A percentile compares a stretch with the other conserved stretches of the same genome.
phyloP scores from a whole-genome alignment of 2,113 vertebrate genomes.

The Trematomus loennbergii region DNA sequence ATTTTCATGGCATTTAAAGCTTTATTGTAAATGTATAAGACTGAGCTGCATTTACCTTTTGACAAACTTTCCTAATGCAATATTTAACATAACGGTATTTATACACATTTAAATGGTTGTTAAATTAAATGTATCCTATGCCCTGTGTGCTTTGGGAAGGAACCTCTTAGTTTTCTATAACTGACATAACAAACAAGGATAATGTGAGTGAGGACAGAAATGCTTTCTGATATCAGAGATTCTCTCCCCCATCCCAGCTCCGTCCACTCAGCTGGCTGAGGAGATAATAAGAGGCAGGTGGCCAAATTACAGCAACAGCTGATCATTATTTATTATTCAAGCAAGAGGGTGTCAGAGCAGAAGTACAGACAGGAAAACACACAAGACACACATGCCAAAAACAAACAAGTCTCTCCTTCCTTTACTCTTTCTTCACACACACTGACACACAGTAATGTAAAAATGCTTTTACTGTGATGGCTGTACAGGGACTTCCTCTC shows the following conservation, averaged over 20 bases:
- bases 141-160: constrained; percentile 4
- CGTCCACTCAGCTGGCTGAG: constrained; percentile 38
- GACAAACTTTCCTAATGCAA: constrained; percentile 16
- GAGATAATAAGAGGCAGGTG: constrained; percentile 58
- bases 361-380: constrained; percentile 51
- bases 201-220: constrained; percentile 16
- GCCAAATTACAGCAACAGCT: constrained; percentile 63
- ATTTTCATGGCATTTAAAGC: neutral
- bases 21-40: neutral
- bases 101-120: neutral
- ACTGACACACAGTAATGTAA: constrained; percentile 13
- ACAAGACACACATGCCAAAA: constrained; percentile 25
- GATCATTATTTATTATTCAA: constrained; percentile 71
- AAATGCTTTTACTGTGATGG: constrained; percentile 28
- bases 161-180: constrained; percentile 11
- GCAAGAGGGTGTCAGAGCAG: constrained; percentile 43
- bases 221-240: constrained; percentile 21
- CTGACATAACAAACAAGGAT: constrained; percentile 18
- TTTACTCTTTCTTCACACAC: constrained; percentile 9
- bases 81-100: constrained; percentile 26
- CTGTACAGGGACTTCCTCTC: constrained; percentile 55
- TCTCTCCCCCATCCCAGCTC: neutral
- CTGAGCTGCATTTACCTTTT: neutral
- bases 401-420: constrained; percentile 42
- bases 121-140: neutral